Evolutionary conservation across 2,888 invertebrate genomes (phyloP).

Genomic region (Cheiracanthium punctorium): DNA sequence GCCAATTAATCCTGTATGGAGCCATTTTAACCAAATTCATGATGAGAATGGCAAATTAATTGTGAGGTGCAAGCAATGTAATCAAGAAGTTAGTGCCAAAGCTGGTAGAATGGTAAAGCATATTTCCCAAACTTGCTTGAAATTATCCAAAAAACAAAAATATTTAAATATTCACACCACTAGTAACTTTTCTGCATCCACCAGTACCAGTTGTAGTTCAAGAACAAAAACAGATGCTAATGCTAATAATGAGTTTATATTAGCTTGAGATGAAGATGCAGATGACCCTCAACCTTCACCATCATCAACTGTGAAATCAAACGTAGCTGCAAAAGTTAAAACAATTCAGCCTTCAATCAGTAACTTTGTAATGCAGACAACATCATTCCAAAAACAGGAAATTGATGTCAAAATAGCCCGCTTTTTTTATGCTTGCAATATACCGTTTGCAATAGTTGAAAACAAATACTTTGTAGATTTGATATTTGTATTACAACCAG

Average conservation of each 20-base stretch:
- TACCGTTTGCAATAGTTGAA: constrained; percentile 10
- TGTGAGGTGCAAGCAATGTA: constrained; percentile 14
- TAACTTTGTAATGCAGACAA: constrained; percentile 4
- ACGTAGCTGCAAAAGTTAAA: not conserved
- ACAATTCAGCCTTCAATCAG: constrained; percentile 4
- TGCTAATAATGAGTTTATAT: not conserved
- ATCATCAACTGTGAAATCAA: constrained; percentile 11
- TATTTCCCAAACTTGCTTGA: not conserved
- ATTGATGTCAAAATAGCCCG: constrained; percentile 15
- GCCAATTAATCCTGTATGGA: constrained; percentile 18
- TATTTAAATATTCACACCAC: constrained; percentile 11
- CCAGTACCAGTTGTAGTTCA: not conserved
- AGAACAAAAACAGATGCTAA: not conserved
- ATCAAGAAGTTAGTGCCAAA: constrained; percentile 10
- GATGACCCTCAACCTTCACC: not conserved
- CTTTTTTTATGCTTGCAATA: constrained; percentile 20
- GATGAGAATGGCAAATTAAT: constrained; percentile 18
- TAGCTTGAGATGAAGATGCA: not conserved
- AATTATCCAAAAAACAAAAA: not conserved
- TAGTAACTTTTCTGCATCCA: not conserved
- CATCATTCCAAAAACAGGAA: constrained; percentile 13
- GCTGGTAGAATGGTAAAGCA: constrained; percentile 24
- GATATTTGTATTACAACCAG: not conserved
- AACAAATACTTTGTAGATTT: constrained; percentile 16
- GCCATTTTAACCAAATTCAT: constrained; percentile 7